phyloP scores from a whole-genome alignment of 2,113 vertebrate genomes.

The Oceanites oceanicus region DNA sequence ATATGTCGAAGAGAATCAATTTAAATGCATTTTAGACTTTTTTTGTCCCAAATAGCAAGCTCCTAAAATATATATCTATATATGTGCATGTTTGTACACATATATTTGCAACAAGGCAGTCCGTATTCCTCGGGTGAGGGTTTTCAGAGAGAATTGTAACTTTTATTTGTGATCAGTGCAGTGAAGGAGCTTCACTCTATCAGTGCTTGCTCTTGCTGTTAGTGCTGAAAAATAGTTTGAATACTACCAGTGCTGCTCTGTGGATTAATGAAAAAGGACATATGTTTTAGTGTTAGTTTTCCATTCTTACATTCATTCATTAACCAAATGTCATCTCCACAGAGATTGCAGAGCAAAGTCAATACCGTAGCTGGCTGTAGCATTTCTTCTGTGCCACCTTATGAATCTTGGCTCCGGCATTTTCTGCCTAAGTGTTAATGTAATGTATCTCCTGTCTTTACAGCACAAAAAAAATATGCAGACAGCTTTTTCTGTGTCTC shows the following conservation, averaged over 20 bases:
- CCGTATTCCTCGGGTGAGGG: not conserved
- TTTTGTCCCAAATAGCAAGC: not conserved
- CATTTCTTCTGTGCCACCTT: not conserved
- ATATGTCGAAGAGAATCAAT: not conserved
- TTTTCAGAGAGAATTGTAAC: not conserved
- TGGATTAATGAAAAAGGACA: not conserved
- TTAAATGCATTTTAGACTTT: not conserved
- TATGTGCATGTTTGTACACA: too few species aligned
- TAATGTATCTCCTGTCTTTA: not conserved
- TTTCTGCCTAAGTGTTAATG: not conserved
- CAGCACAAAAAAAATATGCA: not conserved
- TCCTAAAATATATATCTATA: not conserved
- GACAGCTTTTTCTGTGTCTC: not conserved
- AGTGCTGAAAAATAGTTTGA: not conserved
- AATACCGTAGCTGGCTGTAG: not conserved
- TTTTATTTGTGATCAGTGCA: not conserved
- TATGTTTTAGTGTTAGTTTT: not conserved
- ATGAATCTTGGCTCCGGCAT: not conserved
- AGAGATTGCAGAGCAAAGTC: not conserved
- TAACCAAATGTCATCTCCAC: not conserved
- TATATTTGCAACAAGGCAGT: not conserved
- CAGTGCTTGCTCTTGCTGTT: constrained; percentile 1
- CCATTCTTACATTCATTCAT: not conserved
- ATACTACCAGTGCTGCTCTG: not conserved
- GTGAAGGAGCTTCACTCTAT: not conserved